Percentiles rank a stretch among this genome's conserved stretches.
Conservation (phyloP, 1,140 invertebrate species). For the Caenorhabditis briggsae region DNA sequence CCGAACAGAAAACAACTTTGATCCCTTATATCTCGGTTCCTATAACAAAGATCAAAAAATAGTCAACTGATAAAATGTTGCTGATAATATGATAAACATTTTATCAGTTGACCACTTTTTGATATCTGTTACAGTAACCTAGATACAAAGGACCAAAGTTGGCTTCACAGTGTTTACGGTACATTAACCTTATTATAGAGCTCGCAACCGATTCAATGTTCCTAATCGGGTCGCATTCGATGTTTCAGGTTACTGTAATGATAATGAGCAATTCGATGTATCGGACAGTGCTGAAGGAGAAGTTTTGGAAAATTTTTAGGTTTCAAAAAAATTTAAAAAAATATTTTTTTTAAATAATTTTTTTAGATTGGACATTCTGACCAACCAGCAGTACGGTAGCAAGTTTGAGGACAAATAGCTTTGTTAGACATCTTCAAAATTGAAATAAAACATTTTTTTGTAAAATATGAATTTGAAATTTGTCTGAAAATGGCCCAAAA, state of each 20-base stretch:
- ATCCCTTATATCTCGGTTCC: no score
- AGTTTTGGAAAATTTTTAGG: neutral
- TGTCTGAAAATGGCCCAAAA: no score
- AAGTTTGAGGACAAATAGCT: neutral
- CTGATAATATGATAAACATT: no score
- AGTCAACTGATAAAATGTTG: neutral
- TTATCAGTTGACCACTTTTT: no score
- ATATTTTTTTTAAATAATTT: neutral
- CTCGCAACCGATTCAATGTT: neutral
- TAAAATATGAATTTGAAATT: no score
- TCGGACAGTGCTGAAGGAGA: neutral
- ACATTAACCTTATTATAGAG: neutral
- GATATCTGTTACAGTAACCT: no score
- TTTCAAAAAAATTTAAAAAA: neutral
- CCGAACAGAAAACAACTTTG: neutral
- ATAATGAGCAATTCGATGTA: neutral
- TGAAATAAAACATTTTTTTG: no score
- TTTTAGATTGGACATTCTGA: neutral
- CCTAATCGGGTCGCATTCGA: neutral
- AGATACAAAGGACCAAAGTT: no score
- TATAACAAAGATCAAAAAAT: neutral
- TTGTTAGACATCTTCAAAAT: neutral
- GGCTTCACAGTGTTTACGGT: no score
- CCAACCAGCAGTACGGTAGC: neutral
- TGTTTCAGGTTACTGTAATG: constrained; percentile 29